Evolutionary conservation across 2,797 vertebrate species (phyloP).

Genomic region (Trematomus bernacchii): DNA sequence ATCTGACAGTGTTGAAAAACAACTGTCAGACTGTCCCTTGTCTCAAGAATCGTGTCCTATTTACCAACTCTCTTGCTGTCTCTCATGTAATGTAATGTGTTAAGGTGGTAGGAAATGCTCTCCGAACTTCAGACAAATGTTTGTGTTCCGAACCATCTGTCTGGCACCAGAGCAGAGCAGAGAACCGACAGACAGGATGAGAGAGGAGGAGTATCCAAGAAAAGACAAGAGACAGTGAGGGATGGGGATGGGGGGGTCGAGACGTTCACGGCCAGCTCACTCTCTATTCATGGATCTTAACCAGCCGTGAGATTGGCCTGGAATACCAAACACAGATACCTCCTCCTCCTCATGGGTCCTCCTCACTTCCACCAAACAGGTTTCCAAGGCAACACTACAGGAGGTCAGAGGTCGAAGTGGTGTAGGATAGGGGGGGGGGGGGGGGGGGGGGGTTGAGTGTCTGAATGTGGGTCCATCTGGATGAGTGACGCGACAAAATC

Average conservation of each 20-base stretch:
- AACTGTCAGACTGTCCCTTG: no score
- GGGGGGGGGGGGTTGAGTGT: constrained; percentile 85
- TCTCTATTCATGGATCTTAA: constrained; percentile 98
- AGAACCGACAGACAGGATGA: constrained; percentile 30
- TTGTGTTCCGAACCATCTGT: constrained; percentile 94
- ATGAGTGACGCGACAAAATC: constrained; percentile 99
- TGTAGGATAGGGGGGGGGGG: constrained; percentile 90
- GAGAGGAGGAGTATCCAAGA: constrained; percentile 37
- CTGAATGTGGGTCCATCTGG: constrained; percentile 98
- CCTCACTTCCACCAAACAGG: constrained; percentile 80
- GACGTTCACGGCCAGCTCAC: constrained; percentile 89
- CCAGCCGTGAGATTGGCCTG: constrained; percentile 93
- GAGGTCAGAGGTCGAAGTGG: constrained; percentile 96
- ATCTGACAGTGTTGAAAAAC: no score
- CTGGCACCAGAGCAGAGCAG: constrained; percentile 76
- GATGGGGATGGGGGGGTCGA: constrained; percentile 1
- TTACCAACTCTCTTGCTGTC: constrained; percentile 40
- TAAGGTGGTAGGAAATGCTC: constrained; percentile 89
- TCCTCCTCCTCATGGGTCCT: constrained; percentile 65
- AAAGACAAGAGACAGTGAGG: constrained; percentile 37
- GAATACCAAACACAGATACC: constrained; percentile 94
- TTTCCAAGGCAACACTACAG: constrained; percentile 93
- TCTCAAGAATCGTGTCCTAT: neutral
- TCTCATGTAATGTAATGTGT: constrained; percentile 79
- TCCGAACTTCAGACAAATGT: constrained; percentile 89